Conservation (phyloP, 2,888 invertebrate genomes). For the Protodeltote pygarga region DNA sequence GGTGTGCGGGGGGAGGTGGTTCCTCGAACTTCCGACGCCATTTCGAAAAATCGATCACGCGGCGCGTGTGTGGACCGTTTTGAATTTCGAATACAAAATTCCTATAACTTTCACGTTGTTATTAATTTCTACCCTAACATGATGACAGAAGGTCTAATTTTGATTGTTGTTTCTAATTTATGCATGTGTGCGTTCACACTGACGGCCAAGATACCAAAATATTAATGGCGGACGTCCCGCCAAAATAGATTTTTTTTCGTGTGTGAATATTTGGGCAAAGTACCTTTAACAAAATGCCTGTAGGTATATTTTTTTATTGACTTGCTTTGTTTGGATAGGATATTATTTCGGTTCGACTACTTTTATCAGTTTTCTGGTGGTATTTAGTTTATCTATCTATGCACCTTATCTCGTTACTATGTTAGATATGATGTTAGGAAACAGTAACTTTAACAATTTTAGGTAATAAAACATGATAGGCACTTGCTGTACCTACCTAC, state of each 20-base stretch:
- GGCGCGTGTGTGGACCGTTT: slow-evolving; percentile 80
- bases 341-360: slow-evolving; percentile 7
- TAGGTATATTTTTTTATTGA: slow-evolving; percentile 27
- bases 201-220: slow-evolving; percentile 65
- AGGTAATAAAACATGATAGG: no score
- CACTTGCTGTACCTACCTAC: no score
- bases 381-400: no score
- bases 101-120: slow-evolving; percentile 37
- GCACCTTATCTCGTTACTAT: no score
- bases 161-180: slow-evolving; percentile 9
- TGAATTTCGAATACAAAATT: slow-evolving; percentile 71
- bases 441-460: no score
- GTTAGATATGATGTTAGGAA: no score
- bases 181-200: slow-evolving; percentile 54
- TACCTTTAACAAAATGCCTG: slow-evolving; percentile 15
- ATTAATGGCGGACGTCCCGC: slow-evolving; percentile 65
- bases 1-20: slow-evolving; percentile 43
- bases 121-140: slow-evolving; percentile 44
- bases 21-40: slow-evolving; percentile 58
- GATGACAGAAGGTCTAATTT: slow-evolving; percentile 8
- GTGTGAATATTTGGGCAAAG: slow-evolving; percentile 36
- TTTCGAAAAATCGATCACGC: slow-evolving; percentile 81
- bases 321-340: slow-evolving; percentile 18
- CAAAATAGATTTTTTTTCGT: slow-evolving; percentile 68
- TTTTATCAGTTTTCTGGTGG: no score